Evolutionary conservation across 2,797 vertebrate genomes (phyloP).

Genomic region (Euthynnus affinis): DNA sequence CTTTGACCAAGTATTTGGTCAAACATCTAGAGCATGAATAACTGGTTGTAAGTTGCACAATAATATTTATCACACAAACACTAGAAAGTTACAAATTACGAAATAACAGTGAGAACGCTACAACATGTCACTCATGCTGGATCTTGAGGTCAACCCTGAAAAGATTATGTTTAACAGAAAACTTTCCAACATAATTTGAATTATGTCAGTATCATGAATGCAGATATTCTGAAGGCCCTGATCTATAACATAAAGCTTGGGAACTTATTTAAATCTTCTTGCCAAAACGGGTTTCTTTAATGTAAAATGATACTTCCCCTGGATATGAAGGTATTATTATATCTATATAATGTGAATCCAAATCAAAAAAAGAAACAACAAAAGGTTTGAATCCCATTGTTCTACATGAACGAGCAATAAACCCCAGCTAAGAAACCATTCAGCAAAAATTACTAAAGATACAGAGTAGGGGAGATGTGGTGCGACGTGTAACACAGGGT

Average conservation of each 20-base stretch:
- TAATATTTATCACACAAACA: neutral
- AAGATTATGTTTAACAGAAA: neutral
- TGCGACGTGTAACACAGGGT: slow-evolving; percentile 58
- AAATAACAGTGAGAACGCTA: no score
- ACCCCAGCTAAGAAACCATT: slow-evolving; percentile 33
- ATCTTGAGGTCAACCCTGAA: neutral
- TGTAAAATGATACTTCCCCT: slow-evolving; percentile 12
- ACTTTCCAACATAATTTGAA: neutral
- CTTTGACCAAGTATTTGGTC: neutral
- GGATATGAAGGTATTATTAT: neutral
- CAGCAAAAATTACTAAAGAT: slow-evolving; percentile 46
- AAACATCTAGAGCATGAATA: neutral
- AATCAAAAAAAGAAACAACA: slow-evolving; percentile 7
- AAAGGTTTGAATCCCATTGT: slow-evolving; percentile 31
- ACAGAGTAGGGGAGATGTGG: slow-evolving; percentile 47
- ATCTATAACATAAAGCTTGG: neutral
- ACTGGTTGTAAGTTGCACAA: neutral
- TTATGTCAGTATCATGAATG: neutral
- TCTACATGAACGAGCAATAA: slow-evolving; percentile 58
- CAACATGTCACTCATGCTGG: neutral
- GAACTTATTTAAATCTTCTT: neutral
- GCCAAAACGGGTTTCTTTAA: neutral
- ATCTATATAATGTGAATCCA: slow-evolving; percentile 11
- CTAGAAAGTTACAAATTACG: no score
- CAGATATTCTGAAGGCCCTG: neutral